A percentile compares a stretch with the other conserved stretches of the same genome.
Evolutionary conservation across 2,113 vertebrate species (phyloP).

Genomic region (Recurvirostra avosetta): DNA sequence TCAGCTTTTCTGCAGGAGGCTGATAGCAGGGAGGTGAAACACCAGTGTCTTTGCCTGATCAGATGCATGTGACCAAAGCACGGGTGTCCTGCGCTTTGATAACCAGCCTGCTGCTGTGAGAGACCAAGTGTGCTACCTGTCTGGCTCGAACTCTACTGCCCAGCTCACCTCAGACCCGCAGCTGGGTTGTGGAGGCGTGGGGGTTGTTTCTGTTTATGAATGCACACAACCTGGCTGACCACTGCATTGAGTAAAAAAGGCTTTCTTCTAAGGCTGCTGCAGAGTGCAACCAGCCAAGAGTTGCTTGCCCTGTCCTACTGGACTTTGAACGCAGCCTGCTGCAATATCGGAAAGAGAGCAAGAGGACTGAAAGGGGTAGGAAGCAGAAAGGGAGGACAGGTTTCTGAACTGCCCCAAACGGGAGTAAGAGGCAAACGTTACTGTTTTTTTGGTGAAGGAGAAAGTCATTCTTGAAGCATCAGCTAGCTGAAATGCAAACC

Average conservation of each 20-base stretch:
- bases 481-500: not conserved
- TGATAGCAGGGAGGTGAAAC: not conserved
- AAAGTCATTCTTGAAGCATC: not conserved
- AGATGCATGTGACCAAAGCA: not conserved
- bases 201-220: not conserved
- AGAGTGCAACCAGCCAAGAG: not conserved
- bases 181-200: not conserved
- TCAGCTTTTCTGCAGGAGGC: not conserved
- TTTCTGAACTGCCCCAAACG: not conserved
- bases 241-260: not conserved
- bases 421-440: not conserved
- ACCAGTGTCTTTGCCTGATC: not conserved
- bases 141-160: rapidly evolving
- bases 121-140: rapidly evolving
- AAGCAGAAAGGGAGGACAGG: not conserved
- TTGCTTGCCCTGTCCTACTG: not conserved
- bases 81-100: not conserved
- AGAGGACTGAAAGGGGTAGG: not conserved
- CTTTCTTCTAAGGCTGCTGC: not conserved
- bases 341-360: not conserved
- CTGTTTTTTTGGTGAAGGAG: not conserved
- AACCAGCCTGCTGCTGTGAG: not conserved
- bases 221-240: not conserved
- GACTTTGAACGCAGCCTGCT: not conserved
- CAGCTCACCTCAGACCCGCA: not conserved